These are phyloP conservation scores for Heliangelus exortis DNA, from an alignment of 2,797 vertebrate species.

Conservation along the genomic window DNA sequence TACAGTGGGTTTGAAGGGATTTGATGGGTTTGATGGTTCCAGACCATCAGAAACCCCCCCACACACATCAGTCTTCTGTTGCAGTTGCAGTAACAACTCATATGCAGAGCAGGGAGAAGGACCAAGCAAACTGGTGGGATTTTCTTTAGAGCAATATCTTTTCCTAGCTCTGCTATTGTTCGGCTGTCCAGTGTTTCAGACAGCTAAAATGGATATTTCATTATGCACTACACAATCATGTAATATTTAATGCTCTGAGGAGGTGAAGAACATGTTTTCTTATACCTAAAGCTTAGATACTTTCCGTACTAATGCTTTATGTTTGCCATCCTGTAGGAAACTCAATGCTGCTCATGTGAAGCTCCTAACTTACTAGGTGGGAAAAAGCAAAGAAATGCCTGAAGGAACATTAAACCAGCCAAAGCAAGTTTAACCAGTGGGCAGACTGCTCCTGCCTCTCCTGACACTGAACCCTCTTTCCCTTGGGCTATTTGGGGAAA, in stretches of 20 bases:
- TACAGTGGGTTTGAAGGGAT: neutral
- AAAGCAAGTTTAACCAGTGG: neutral
- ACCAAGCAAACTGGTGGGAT: neutral
- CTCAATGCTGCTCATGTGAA: neutral
- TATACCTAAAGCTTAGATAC: neutral
- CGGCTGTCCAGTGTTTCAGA: neutral
- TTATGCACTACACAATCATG: neutral
- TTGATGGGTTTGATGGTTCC: neutral
- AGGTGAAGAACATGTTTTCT: neutral
- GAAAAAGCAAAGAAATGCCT: neutral
- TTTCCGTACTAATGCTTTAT: neutral
- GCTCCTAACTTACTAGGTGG: neutral
- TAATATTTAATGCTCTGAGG: neutral
- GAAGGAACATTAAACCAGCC: neutral
- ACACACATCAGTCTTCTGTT: neutral
- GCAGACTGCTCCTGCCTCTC: neutral
- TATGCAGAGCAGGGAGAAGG: accelerated
- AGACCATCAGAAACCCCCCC: neutral
- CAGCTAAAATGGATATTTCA: neutral
- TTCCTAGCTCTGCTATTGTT: neutral
- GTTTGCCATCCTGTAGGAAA: neutral
- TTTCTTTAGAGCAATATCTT: neutral
- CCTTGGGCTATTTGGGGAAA: neutral
- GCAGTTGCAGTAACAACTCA: neutral
- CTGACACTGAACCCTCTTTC: neutral